These are phyloP conservation scores for Melitaea athalia DNA, from an alignment of 2,888 invertebrate genomes.

Conservation along the genomic window DNA sequence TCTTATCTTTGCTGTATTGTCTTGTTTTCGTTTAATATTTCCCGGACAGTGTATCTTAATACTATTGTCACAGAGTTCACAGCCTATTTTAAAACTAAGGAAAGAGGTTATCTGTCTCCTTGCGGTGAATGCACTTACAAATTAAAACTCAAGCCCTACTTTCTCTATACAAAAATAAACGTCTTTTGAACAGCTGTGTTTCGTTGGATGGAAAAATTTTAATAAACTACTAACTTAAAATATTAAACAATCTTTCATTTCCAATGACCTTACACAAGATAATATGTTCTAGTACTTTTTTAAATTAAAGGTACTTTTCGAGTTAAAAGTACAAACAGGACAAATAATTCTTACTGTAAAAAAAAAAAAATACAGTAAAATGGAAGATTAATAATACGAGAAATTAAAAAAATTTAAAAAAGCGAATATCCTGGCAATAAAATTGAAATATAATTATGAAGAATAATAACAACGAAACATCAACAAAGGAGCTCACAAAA, in stretches of 20 bases:
- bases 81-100: background rate
- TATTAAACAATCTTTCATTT: no score
- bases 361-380: no score
- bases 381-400: no score
- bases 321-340: no score
- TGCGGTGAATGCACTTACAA: conserved; percentile 38
- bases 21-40: conserved; percentile 11
- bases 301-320: no score
- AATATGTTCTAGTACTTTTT: no score
- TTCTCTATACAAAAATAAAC: conserved; percentile 23
- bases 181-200: conserved; percentile 12
- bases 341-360: no score
- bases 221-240: background rate
- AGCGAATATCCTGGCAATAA: no score
- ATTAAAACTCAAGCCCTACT: conserved; percentile 27
- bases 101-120: conserved; percentile 36
- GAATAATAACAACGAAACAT: background rate
- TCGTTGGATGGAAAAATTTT: background rate
- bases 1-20: conserved; percentile 16
- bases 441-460: background rate
- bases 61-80: background rate
- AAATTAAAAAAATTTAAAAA: no score
- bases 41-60: background rate
- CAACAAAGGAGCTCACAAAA: background rate
- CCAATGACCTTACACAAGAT: no score